Conservation (phyloP, 2,797 vertebrate species). For the Periparus ater region DNA sequence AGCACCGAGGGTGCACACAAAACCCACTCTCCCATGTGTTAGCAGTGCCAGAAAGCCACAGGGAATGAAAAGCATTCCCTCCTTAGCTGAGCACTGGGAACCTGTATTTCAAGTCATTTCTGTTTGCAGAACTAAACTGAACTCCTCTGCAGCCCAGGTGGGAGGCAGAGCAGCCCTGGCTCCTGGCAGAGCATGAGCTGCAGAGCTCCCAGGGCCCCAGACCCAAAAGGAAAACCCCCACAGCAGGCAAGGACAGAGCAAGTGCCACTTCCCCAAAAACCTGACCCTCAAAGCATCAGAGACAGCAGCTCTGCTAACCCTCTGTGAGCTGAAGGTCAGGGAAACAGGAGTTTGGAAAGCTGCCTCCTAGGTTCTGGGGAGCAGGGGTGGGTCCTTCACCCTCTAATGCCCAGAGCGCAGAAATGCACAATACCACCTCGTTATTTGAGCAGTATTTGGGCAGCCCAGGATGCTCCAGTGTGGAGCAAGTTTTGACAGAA, state of each 20-base stretch:
- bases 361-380: not conserved
- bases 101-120: slow-evolving; percentile 62
- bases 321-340: not conserved
- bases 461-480: not conserved
- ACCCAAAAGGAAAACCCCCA: not conserved
- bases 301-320: not conserved
- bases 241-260: not conserved
- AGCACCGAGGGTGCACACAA: not conserved
- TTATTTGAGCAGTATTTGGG: not conserved
- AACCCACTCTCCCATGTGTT: not conserved
- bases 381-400: not conserved
- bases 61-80: slow-evolving; percentile 19
- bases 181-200: not conserved
- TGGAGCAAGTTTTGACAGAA: not conserved
- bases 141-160: slow-evolving; percentile 15
- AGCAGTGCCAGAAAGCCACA: slow-evolving; percentile 37
- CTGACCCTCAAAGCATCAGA: not conserved
- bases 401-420: not conserved
- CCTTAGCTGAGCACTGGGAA: not conserved
- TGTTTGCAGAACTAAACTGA: slow-evolving; percentile 55
- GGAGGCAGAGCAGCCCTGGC: slow-evolving; percentile 26
- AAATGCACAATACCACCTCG: not conserved
- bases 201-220: not conserved
- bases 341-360: not conserved
- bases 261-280: not conserved